Percentiles rank a stretch among this genome's conserved stretches.
Evolutionary conservation across 92 coral and sea anemone species (phyloP).

Genomic region (Nematostella vectensis): DNA sequence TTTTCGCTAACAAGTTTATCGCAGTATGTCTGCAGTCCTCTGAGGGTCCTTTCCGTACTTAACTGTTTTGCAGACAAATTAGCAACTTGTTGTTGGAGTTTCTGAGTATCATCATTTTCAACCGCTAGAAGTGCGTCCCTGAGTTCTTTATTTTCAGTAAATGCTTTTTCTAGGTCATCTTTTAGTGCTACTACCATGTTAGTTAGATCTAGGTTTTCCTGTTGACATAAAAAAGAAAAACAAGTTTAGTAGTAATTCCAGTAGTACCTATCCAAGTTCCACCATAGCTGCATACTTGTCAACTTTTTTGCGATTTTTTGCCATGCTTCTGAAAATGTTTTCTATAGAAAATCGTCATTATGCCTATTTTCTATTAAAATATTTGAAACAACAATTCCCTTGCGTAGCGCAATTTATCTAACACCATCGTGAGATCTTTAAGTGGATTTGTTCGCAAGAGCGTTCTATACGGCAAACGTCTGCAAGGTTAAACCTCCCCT

Average conservation of each 20-base stretch:
- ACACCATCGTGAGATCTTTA: too few species aligned
- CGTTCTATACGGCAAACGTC: too few species aligned
- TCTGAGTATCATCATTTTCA: slow-evolving; percentile 33
- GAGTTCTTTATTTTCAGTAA: slow-evolving; percentile 45
- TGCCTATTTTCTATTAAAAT: too few species aligned
- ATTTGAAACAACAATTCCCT: too few species aligned
- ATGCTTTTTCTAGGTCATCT: slow-evolving; percentile 46
- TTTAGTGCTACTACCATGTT: slow-evolving; percentile 56
- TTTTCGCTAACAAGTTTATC: slow-evolving; percentile 69
- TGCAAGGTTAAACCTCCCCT: too few species aligned
- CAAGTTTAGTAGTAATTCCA: background rate
- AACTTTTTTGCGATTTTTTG: too few species aligned
- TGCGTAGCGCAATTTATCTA: too few species aligned
- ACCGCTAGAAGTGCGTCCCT: slow-evolving; percentile 37
- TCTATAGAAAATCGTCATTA: too few species aligned
- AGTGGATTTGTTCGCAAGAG: too few species aligned
- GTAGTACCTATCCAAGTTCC: too few species aligned
- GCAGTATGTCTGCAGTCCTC: slow-evolving; percentile 82
- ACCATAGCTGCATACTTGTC: too few species aligned
- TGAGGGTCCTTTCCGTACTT: slow-evolving; percentile 46
- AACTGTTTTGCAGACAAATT: slow-evolving; percentile 36
- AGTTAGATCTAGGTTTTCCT: slow-evolving; percentile 89
- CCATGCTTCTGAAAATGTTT: too few species aligned
- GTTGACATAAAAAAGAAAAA: background rate
- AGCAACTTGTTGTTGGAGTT: slow-evolving; percentile 42